phyloP scores from a whole-genome alignment of 2,797 vertebrate species.

The Poecile montanus region DNA sequence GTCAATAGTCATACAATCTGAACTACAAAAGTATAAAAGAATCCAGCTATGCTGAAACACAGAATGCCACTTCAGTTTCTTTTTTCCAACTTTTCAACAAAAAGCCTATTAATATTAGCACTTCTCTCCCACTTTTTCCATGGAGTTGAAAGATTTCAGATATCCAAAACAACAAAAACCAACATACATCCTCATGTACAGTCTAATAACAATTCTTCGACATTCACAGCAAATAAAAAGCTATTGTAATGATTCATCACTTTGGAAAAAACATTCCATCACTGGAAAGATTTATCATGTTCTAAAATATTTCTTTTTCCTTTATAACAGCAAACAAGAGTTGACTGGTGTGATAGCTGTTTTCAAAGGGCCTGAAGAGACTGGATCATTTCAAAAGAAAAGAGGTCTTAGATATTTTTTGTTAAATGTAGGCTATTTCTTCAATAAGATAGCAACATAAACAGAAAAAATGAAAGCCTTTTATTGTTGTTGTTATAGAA shows the following conservation, averaged over 20 bases:
- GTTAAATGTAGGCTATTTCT: background rate
- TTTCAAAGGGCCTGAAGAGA: background rate
- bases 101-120: background rate
- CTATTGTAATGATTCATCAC: background rate
- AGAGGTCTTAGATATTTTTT: background rate
- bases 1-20: background rate
- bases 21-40: background rate
- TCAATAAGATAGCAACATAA: background rate
- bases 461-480: background rate
- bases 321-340: background rate
- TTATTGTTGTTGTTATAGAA: background rate
- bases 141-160: background rate
- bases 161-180: background rate
- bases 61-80: background rate
- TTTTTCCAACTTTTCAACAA: background rate
- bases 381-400: background rate
- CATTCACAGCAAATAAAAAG: conserved; percentile 1
- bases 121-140: background rate
- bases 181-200: background rate
- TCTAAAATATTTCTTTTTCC: conserved; percentile 11
- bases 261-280: background rate
- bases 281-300: conserved; percentile 22
- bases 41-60: background rate
- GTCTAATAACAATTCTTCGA: background rate
- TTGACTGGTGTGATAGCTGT: background rate